Evolutionary conservation across 1,140 invertebrate species (phyloP), one percentile per base, ranked within the genome.

Genomic region (Drosophila littoralis): DNA sequence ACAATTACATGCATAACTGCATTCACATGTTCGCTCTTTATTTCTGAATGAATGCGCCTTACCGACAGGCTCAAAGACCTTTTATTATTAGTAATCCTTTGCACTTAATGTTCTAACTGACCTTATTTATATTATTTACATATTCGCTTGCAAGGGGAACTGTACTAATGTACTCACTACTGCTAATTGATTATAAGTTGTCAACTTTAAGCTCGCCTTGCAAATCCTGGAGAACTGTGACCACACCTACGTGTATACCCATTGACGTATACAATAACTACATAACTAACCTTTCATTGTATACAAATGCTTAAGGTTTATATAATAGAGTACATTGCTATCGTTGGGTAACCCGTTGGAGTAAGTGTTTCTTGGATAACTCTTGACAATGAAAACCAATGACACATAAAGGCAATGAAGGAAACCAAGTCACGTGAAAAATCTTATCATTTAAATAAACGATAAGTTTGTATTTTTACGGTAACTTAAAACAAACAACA

Each of bases 401-500:
- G 81, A 85, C 74, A 72, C 52, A 78, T 43, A n/a, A 55, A 67
- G 3, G 6, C 36, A 50, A 66, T 72, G 46, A 63, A 69, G 57
- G 38, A 35, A 17, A 61, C 57, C 68, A 60, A 77, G 82, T 69
- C 75, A 81, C 58, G 50, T 64, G 70, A 60, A 48, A 60, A 60
- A 10, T 59, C 33, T 75, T 75, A 78, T 77, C 54, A 40, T 55
- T 59, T 15, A 43, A 54, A 85, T 81, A 57, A 70, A 64, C 79
- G 38, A 68, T 63, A 63, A 71, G 69, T 48, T 48, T 28, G 9
- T 74, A 32, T 55, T 77, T 69, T 77, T 69, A 85, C 82, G 61
- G 43, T 55, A 72, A 52, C 51, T 85, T 38, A 60, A 67, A 51
- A 6, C 38, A 58, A 54, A 60, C 61, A 60, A 67, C 66, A 71